These are phyloP conservation scores for Anastrepha ludens DNA, from an alignment of 1,140 invertebrate genomes.

Conservation along the genomic window DNA sequence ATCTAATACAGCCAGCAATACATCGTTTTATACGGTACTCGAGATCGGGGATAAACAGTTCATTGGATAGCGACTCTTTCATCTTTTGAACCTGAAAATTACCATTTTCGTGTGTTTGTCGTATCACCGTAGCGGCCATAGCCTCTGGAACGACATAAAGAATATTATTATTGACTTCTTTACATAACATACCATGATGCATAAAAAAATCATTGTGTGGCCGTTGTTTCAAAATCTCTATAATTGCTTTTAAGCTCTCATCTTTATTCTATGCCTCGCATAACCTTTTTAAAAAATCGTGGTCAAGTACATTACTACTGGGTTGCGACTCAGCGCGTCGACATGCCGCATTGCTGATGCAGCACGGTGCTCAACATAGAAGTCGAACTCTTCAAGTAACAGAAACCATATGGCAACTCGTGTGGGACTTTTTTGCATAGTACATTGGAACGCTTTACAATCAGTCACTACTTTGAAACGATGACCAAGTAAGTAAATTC, in stretches of 20 bases:
- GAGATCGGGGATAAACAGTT: not conserved
- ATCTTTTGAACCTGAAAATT: not conserved
- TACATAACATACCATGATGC: not conserved
- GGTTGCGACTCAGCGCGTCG: conserved; percentile 14
- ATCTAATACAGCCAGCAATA: not conserved
- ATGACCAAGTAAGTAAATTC: conserved; percentile 56
- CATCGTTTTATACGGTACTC: not conserved
- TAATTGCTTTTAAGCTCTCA: no score
- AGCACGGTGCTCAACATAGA: conserved; percentile 59
- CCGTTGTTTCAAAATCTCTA: no score
- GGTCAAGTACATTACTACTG: not conserved
- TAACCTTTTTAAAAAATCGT: no score
- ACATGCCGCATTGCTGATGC: conserved; percentile 47
- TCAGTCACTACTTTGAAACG: conserved; percentile 58
- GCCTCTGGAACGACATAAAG: no score
- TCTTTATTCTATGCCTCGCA: no score
- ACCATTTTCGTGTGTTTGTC: not conserved
- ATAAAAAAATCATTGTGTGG: no score
- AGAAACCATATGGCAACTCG: conserved; percentile 63
- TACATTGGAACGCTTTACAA: conserved; percentile 65
- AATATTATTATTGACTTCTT: not conserved
- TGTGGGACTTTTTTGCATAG: conserved; percentile 63
- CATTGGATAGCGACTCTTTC: not conserved
- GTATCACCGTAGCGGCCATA: no score
- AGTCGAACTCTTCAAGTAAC: conserved; percentile 61